Evolutionary conservation across 2,797 vertebrate species (phyloP), one percentile per base, ranked within the genome.

Genomic region (Myioborus miniatus): DNA sequence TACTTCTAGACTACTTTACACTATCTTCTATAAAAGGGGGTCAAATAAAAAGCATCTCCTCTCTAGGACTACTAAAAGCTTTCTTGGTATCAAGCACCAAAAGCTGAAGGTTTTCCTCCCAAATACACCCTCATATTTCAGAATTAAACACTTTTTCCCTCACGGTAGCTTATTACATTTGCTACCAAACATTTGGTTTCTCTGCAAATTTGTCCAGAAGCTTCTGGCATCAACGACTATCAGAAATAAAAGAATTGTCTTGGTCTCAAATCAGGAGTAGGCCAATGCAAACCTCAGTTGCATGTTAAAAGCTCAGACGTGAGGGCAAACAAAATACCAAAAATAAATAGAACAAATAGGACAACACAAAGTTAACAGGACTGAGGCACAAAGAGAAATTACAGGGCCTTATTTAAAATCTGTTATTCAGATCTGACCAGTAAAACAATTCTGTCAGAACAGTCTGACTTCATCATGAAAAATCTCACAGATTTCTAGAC

Each of bases 21-120:
- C 18, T 30, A 10, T 49, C 22, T 36, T 21, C 32, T 70, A 3
- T 47, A 83, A n/a, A 11, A 71, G 5, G 0, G 0, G 11, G 2
- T n/a, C 29, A 90, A 93, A 70, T 30, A 87, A 76, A 93, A 67
- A 17, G 2, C 19, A 47, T 43, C 47, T 71, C 16, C 9, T 71
- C 43, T 65, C 55, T 53, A 85, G 11, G 32, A 79, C 16, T 76
- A 50, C 11, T 63, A 67, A 79, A 84, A 70, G 7, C 9, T 20
- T n/a, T 24, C 60, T 53, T 17, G 58, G 60, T 64, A 59, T 12
- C 29, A 87, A 75, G 26, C 5, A 34, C 11, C n/a, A 94, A 82
- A 65, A 91, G 17, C 27, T 74, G 14, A 67, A 71, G 11, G 44
- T 76, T 46, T 75, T 29, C 10, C 30, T 55, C 12, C 22, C 6